A percentile compares a stretch with the other conserved stretches of the same genome.
Conservation (phyloP, 2,113 vertebrate genomes). For the Hystrix brachyura region DNA sequence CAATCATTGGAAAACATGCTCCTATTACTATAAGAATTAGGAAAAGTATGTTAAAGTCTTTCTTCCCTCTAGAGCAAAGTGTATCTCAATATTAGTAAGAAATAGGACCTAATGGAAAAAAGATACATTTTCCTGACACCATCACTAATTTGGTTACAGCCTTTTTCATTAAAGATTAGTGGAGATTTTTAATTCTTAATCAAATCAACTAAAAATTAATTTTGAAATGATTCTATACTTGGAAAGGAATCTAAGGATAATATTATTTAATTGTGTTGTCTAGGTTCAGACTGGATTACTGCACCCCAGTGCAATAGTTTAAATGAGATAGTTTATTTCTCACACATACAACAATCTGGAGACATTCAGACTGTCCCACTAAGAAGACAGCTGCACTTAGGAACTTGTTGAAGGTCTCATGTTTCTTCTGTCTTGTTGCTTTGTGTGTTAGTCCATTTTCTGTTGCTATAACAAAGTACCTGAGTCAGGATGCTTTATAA, state of each 20-base stretch:
- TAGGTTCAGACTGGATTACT: background rate
- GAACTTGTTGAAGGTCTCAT: background rate
- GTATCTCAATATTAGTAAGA: slow-evolving; percentile 30
- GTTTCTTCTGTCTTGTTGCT: background rate
- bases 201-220: background rate
- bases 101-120: background rate
- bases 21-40: slow-evolving; percentile 38
- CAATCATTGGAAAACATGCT: background rate
- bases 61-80: background rate
- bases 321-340: background rate
- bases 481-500: background rate
- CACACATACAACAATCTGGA: background rate
- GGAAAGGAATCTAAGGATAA: background rate
- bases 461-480: background rate
- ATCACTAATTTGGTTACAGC: background rate
- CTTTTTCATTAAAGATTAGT: slow-evolving; percentile 20
- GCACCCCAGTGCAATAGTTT: background rate
- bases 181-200: slow-evolving; percentile 10
- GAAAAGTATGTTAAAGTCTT: background rate
- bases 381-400: background rate
- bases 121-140: background rate
- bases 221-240: background rate
- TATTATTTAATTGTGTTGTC: background rate
- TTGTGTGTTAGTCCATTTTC: background rate
- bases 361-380: background rate